Percentiles rank a stretch among this genome's conserved stretches.
Conservation (phyloP, 2,797 vertebrate genomes). For the Muscicapa striata region DNA sequence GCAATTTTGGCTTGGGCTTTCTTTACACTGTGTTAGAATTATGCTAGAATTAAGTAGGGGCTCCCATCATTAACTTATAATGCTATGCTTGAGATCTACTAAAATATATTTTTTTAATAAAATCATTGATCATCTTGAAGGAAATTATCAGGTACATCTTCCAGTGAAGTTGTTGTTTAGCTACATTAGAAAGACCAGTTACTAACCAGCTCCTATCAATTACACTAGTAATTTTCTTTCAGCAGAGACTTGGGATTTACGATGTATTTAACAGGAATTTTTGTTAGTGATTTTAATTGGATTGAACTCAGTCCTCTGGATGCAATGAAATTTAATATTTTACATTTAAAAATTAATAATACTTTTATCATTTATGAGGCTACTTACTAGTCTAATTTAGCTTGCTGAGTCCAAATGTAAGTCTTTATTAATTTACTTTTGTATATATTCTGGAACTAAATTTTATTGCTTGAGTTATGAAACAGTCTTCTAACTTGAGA, state of each 20-base stretch:
- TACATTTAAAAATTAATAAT: neutral
- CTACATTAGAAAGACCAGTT: neutral
- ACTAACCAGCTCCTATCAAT: neutral
- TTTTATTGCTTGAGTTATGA: neutral
- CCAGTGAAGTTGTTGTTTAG: neutral
- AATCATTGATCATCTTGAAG: neutral
- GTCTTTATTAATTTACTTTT: neutral
- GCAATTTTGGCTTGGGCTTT: neutral
- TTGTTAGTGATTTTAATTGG: neutral
- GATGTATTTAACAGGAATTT: neutral
- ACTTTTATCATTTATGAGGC: neutral
- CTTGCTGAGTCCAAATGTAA: neutral
- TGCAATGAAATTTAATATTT: neutral
- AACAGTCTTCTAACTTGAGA: neutral
- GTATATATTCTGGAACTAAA: neutral
- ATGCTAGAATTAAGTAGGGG: neutral
- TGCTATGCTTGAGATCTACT: neutral
- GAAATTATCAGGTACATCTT: neutral
- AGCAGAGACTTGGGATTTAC: neutral
- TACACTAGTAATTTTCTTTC: neutral
- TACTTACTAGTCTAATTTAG: neutral
- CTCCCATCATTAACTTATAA: neutral
- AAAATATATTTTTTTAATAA: slow-evolving; percentile 14
- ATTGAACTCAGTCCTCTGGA: neutral
- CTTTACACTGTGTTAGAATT: neutral